Percentiles rank a stretch among this genome's conserved stretches.
phyloP scores from a whole-genome alignment of 2,113 vertebrate species.

The Ochotona princeps region DNA sequence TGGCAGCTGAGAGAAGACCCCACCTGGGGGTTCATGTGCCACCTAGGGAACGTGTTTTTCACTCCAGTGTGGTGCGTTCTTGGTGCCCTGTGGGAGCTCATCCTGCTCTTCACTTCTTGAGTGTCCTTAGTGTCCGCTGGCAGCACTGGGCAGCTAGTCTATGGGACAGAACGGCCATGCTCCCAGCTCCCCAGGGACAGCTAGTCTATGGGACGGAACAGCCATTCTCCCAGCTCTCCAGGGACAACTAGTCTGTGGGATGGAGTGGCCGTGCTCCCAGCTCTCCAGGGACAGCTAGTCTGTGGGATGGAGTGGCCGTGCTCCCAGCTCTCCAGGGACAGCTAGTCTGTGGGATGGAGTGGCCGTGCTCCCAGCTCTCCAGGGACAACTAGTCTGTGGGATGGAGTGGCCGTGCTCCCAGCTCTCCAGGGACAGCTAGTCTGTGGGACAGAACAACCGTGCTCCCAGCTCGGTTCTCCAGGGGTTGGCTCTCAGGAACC shows the following conservation, averaged over 20 bases:
- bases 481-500: too few species aligned
- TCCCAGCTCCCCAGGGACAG: background rate
- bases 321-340: too few species aligned
- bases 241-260: background rate
- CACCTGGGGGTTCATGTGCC: background rate
- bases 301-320: background rate
- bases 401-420: background rate
- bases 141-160: background rate
- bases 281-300: background rate
- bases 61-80: background rate
- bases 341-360: background rate
- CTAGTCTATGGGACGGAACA: background rate
- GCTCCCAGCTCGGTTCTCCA: background rate
- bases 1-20: background rate
- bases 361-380: too few species aligned
- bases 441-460: background rate
- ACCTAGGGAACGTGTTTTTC: background rate
- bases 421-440: background rate
- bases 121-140: background rate
- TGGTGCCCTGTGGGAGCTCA: too few species aligned
- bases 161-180: background rate
- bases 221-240: too few species aligned
- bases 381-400: background rate
- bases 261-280: background rate
- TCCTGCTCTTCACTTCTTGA: background rate